Conservation (phyloP, 2,797 vertebrate species). For the Allochrocebus solatus region DNA sequence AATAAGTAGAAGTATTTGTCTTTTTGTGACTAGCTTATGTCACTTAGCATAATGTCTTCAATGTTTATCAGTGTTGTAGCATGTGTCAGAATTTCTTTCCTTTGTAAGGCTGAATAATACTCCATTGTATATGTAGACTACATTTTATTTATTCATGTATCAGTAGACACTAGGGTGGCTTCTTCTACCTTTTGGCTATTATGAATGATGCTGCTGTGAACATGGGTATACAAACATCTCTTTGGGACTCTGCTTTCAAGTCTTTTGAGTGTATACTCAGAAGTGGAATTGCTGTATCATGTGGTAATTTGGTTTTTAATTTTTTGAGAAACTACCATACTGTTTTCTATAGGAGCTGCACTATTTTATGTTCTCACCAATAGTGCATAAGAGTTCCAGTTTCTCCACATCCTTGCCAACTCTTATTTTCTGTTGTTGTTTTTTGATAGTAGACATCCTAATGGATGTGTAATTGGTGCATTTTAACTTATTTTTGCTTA, state of each 20-base stretch:
- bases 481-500: neutral
- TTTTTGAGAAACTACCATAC: neutral
- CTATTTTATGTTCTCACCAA: neutral
- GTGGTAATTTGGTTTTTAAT: neutral
- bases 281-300: neutral
- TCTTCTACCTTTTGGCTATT: neutral
- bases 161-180: neutral
- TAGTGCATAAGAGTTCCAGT: neutral
- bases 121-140: neutral
- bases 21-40: slow-evolving; percentile 7
- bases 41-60: neutral
- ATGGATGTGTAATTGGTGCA: neutral
- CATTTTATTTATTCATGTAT: neutral
- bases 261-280: neutral
- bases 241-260: neutral
- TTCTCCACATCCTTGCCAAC: neutral
- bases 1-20: neutral
- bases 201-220: neutral
- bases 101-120: neutral
- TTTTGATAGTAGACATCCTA: neutral
- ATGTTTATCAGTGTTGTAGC: neutral
- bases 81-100: neutral
- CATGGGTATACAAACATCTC: neutral
- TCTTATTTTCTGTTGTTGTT: neutral
- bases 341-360: neutral